Conservation (phyloP, 92 coral and sea anemone genomes). For the Epizoanthus fatuus region DNA sequence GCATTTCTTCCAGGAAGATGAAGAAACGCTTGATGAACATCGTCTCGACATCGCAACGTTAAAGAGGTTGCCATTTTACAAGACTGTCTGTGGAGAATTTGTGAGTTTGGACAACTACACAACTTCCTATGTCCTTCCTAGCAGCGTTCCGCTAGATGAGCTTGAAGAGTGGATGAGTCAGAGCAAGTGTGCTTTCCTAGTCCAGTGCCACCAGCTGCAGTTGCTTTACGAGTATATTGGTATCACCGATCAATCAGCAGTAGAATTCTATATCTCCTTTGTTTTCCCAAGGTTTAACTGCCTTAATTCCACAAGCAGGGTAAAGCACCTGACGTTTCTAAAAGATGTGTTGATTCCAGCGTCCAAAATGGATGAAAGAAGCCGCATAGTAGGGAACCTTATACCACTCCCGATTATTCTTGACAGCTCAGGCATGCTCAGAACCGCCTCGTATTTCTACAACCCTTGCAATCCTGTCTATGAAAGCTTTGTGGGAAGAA, state of each 20-base stretch:
- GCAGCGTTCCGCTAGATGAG: constrained; percentile 38
- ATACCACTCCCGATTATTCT: constrained; percentile 29
- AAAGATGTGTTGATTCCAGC: constrained; percentile 31
- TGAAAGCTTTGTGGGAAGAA: constrained; percentile 19
- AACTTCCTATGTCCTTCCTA: constrained; percentile 43
- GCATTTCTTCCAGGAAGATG: constrained; percentile 56
- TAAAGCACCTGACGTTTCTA: constrained; percentile 30
- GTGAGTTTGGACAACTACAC: constrained; percentile 25
- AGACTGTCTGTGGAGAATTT: constrained; percentile 38
- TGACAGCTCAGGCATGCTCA: constrained; percentile 23
- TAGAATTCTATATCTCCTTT: constrained; percentile 47
- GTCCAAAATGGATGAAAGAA: background rate
- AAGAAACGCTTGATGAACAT: constrained; percentile 3
- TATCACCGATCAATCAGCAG: constrained; percentile 19
- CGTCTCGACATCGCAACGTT: constrained; percentile 29
- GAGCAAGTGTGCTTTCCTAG: constrained; percentile 39
- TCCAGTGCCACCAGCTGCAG: constrained; percentile 36
- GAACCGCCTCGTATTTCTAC: constrained; percentile 43
- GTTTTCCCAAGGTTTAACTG: constrained; percentile 41
- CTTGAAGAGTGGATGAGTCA: constrained; percentile 32
- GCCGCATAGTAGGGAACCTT: constrained; percentile 25
- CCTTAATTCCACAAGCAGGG: constrained; percentile 22
- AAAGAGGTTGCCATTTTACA: constrained; percentile 59
- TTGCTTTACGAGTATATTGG: constrained; percentile 44
- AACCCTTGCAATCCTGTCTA: constrained; percentile 34